Conservation (phyloP, 1,140 invertebrate genomes). For the Eufriesea mexicana region DNA sequence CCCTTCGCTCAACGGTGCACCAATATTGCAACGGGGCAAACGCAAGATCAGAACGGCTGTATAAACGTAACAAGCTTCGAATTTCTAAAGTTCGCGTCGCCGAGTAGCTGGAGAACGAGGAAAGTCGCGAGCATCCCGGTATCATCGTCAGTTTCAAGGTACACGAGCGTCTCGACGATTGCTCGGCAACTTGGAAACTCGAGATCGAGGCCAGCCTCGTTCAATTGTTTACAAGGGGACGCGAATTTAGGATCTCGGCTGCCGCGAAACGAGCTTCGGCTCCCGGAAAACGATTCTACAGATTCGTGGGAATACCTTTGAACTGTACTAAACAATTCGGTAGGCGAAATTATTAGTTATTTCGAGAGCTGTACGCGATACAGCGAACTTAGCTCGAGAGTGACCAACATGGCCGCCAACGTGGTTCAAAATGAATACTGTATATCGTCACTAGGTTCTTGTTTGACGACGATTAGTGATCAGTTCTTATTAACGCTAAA, state of each 20-base stretch:
- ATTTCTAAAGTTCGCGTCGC: conserved; percentile 19
- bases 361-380: no score
- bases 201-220: conserved; percentile 16
- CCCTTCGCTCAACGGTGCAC: not conserved
- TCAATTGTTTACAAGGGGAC: conserved; percentile 24
- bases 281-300: not conserved
- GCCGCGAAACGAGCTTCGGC: not conserved
- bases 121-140: conserved; percentile 19
- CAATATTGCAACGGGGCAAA: not conserved
- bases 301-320: not conserved
- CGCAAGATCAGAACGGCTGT: not conserved
- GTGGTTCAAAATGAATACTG: no score
- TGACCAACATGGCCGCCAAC: no score
- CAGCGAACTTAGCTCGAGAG: no score
- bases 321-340: not conserved
- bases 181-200: conserved; percentile 23
- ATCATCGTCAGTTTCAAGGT: conserved; percentile 25
- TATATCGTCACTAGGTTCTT: no score
- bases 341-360: not conserved
- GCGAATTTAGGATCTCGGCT: conserved; percentile 3
- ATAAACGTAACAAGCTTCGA: conserved; percentile 26
- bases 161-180: conserved; percentile 24
- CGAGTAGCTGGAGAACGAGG: conserved; percentile 18
- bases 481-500: no score
- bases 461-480: no score